Conservation (phyloP, 2,797 vertebrate genomes). For the Anisognathus igniventris region DNA sequence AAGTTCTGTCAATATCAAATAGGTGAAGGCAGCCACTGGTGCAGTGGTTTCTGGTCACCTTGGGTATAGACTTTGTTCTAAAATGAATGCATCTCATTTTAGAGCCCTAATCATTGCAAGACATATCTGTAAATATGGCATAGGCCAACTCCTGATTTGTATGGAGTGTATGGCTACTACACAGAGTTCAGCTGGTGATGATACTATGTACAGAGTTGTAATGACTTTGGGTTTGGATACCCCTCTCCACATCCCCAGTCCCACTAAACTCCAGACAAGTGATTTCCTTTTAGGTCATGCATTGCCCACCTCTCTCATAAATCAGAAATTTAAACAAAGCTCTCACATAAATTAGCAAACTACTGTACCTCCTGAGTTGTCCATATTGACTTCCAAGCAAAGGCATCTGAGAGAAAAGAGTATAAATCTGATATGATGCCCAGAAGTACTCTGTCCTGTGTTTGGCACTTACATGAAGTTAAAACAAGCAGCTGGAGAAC, state of each 20-base stretch:
- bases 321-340: neutral
- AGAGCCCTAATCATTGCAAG: neutral
- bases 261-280: neutral
- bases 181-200: neutral
- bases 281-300: neutral
- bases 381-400: neutral
- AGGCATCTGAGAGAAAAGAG: neutral
- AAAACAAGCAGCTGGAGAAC: neutral
- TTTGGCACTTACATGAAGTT: neutral
- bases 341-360: neutral
- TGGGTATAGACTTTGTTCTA: neutral
- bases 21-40: neutral
- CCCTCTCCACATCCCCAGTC: fast-evolving
- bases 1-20: neutral
- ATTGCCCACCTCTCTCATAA: neutral
- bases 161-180: neutral
- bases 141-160: neutral
- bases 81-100: neutral
- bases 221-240: neutral
- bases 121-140: neutral
- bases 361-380: fast-evolving
- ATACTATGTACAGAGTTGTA: neutral
- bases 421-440: neutral
- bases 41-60: neutral
- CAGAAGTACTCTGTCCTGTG: neutral